phyloP scores from a whole-genome alignment of 2,797 vertebrate species.

The Anas georgica region DNA sequence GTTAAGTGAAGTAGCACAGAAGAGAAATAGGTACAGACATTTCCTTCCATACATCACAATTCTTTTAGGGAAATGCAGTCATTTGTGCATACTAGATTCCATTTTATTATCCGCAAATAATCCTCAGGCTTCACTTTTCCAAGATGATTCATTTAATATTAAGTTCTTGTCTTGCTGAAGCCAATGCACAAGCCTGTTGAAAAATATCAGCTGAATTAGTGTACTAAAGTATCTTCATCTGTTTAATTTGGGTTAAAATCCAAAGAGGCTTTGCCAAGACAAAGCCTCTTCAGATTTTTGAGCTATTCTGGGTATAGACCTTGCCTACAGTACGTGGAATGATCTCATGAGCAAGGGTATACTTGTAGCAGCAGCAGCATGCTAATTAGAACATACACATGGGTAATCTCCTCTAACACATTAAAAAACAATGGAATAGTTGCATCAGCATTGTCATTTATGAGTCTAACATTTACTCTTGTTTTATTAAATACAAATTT shows the following conservation, averaged over 20 bases:
- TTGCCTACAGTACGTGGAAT: neutral
- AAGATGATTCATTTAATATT: neutral
- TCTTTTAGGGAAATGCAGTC: neutral
- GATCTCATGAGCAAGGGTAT: neutral
- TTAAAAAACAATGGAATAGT: neutral
- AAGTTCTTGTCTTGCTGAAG: neutral
- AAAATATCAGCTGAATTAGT: neutral
- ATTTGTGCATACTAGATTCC: neutral
- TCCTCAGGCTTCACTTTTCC: neutral
- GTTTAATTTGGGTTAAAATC: neutral
- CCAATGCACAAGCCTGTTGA: neutral
- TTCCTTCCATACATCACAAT: neutral
- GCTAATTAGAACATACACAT: neutral
- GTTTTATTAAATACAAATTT: neutral
- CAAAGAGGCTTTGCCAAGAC: neutral
- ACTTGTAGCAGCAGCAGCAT: neutral
- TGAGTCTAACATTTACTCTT: neutral
- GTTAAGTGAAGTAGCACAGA: neutral
- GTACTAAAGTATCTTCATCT: neutral
- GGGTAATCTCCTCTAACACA: neutral
- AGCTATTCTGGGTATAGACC: neutral
- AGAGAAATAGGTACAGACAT: neutral
- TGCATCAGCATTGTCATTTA: neutral
- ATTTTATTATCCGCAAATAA: neutral
- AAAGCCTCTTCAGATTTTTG: neutral